These are phyloP conservation scores for Vulpes lagopus DNA, from an alignment of 2,113 vertebrate genomes.

Conservation along the genomic window DNA sequence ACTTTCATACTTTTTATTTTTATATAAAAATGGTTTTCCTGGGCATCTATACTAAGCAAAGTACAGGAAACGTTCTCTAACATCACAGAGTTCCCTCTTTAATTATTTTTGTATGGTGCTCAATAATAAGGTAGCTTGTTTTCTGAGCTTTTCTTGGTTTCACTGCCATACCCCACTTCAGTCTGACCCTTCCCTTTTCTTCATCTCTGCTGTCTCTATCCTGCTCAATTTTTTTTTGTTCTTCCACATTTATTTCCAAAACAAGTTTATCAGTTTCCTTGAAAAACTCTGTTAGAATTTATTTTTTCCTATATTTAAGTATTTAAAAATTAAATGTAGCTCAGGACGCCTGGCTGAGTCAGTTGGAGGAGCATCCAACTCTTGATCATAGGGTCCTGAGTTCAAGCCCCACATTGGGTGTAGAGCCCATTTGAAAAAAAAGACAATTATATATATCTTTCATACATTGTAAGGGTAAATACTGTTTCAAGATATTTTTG, in stretches of 20 bases:
- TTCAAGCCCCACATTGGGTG: not conserved
- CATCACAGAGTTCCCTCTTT: not conserved
- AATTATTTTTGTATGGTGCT: not conserved
- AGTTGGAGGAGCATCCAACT: not conserved
- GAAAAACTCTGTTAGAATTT: not conserved
- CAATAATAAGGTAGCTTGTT: not conserved
- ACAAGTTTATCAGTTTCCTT: not conserved
- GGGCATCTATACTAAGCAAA: not conserved
- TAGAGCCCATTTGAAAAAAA: not conserved
- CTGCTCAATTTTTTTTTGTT: slow-evolving; percentile 12
- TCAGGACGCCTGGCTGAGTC: not conserved
- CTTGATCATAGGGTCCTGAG: not conserved
- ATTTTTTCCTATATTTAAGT: not conserved
- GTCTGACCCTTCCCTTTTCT: not conserved
- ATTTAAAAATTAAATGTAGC: not conserved
- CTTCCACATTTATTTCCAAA: not conserved
- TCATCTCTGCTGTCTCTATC: not conserved
- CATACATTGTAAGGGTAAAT: not conserved
- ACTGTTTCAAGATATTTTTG: not conserved
- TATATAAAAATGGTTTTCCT: not conserved
- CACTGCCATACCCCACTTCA: not conserved
- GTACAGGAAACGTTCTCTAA: not conserved
- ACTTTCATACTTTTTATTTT: not conserved
- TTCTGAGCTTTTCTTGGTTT: not conserved
- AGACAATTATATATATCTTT: not conserved